Percentiles rank a stretch among this genome's conserved stretches.
Evolutionary conservation across 1,140 invertebrate species (phyloP).

Genomic region (Drosophila eugracilis): DNA sequence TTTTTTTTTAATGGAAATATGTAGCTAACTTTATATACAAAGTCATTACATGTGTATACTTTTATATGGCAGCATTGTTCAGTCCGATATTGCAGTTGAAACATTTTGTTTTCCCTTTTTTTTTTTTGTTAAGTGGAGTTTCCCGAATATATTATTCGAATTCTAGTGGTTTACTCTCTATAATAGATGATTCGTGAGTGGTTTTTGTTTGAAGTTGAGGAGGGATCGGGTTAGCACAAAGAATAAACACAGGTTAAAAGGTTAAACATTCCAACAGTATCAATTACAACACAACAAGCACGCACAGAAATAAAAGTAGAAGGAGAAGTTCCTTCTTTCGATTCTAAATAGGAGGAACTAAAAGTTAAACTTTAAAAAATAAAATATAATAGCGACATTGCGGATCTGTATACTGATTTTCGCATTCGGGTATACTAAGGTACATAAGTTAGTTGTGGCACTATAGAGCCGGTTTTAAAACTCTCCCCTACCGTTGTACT

Average conservation of each 20-base stretch:
- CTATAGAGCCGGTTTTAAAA: conserved; percentile 11
- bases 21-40: conserved; percentile 31
- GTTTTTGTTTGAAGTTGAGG: conserved; percentile 51
- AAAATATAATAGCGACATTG: conserved; percentile 23
- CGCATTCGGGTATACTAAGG: conserved; percentile 42
- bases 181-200: conserved; percentile 28
- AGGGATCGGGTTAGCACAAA: conserved; percentile 44
- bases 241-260: conserved; percentile 20
- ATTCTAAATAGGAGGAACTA: conserved; percentile 2
- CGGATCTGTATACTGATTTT: conserved; percentile 23
- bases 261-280: conserved; percentile 18
- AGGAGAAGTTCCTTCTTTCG: background rate
- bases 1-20: conserved; percentile 29
- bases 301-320: conserved; percentile 21
- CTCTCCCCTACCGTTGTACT: background rate
- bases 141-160: conserved; percentile 34
- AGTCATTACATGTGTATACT: conserved; percentile 19
- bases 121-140: conserved; percentile 10
- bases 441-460: conserved; percentile 52
- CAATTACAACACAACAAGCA: conserved; percentile 42
- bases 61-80: conserved; percentile 78
- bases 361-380: conserved; percentile 37
- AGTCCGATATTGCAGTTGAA: conserved; percentile 74
- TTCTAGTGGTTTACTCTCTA: conserved; percentile 37
- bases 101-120: conserved; percentile 18